Conservation (phyloP, 2,113 vertebrate species). For the Columba livia region DNA sequence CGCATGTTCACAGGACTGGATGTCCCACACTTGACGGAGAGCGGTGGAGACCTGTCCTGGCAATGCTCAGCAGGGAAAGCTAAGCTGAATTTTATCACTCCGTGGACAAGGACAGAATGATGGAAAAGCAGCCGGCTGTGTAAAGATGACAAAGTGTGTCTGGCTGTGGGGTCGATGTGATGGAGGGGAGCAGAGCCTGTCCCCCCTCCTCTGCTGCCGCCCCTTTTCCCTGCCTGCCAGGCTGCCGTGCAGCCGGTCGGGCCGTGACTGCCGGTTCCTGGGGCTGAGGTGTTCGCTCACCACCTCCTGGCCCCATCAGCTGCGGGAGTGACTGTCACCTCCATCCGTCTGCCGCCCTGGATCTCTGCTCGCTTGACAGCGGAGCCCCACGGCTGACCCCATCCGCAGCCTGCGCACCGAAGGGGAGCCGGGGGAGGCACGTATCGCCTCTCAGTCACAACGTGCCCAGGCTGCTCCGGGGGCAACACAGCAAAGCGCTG, state of each 20-base stretch:
- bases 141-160: background rate
- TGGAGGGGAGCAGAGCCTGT: background rate
- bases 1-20: fast-evolving
- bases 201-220: background rate
- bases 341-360: conserved; percentile 21
- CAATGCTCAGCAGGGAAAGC: background rate
- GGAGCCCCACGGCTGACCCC: conserved; percentile 33
- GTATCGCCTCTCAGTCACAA: conserved; percentile 52
- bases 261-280: background rate
- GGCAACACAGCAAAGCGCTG: conserved; percentile 23
- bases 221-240: background rate
- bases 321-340: conserved; percentile 32
- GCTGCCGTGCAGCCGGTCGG: background rate
- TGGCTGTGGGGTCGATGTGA: background rate
- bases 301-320: conserved; percentile 51
- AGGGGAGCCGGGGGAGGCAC: conserved; percentile 29
- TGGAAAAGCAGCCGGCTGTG: background rate
- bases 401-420: background rate
- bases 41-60: background rate
- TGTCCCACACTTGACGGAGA: background rate
- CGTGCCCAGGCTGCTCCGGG: background rate
- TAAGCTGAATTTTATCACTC: background rate
- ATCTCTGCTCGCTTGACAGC: conserved; percentile 39
- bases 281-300: background rate
- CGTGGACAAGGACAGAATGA: background rate